Evolutionary conservation across 1,140 invertebrate species (phyloP), one percentile per base, ranked within the genome.

Genomic region (Cyclina sinensis): DNA sequence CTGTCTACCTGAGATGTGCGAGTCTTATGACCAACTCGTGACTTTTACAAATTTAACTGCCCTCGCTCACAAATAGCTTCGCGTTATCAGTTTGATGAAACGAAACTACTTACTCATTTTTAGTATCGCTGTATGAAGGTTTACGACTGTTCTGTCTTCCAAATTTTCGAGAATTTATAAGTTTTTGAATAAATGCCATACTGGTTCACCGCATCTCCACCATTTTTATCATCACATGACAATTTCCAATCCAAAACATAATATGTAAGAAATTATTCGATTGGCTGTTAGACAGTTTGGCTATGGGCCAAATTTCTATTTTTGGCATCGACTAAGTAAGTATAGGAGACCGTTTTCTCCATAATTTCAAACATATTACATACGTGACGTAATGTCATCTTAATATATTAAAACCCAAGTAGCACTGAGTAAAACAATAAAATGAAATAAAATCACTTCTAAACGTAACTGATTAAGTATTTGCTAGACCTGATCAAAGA

Each of bases 141-240:
- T 65, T 83, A 27, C 51, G n/a, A 51, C 51, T 85, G 51, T 90
- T 81, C 39, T 90, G 88, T 59, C 80, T 79, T 5, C 43, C 82
- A 18, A 86, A 80, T 80, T 84, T 90, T 48, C 78, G n/a, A 54
- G 78, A 48, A 80, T 90, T 79, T 46, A 90, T 76, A 35, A 89
- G n/a, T 80, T 85, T 84, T 81, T 90, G 88, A 57, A 90, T 54
- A 59, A 90, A 80, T 81, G 88, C 88, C 88, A 90, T 90, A 68
- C 43, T 83, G 57, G 84, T 86, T 85, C 78, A 90, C 74, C 82
- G 80, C 59, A 51, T 59, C 27, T 73, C 46, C 51, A 76, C 51
- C 65, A 89, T 83, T 79, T 79, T 79, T 21, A 79, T 54, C 46
- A 39, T 79, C 76, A 79, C 76, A 79, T 79, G 76, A 79, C 32